Evolutionary conservation across 1,140 invertebrate species (phyloP).

Genomic region (Drosophila miranda): DNA sequence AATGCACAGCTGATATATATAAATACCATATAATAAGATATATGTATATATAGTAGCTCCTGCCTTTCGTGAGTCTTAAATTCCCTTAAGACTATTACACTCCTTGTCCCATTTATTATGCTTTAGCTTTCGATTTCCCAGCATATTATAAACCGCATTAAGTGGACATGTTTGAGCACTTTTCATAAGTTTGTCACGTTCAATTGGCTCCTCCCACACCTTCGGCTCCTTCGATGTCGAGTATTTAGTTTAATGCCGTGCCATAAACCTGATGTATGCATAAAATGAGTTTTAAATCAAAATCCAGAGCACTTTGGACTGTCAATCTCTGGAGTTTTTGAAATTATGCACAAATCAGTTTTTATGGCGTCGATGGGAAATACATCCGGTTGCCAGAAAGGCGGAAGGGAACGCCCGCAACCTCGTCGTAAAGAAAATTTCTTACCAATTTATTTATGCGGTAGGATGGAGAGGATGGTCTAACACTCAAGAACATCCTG

Average conservation of each 20-base stretch:
- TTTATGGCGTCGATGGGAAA: conserved; percentile 49
- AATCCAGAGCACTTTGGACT: conserved; percentile 16
- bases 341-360: conserved; percentile 69
- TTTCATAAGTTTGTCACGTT: conserved; percentile 46
- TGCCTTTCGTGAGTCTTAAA: too few relatives aligned
- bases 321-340: conserved; percentile 26
- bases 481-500: not conserved
- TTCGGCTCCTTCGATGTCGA: not conserved
- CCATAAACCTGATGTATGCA: conserved; percentile 47
- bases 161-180: conserved; percentile 34
- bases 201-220: conserved; percentile 3
- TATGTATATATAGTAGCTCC: too few relatives aligned
- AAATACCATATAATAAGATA: too few relatives aligned
- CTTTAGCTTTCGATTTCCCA: not conserved
- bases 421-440: conserved; percentile 46
- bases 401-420: conserved; percentile 4
- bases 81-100: not conserved
- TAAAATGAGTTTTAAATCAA: conserved; percentile 36
- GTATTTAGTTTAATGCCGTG: conserved; percentile 54
- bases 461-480: not conserved
- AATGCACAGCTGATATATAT: too few relatives aligned
- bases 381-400: conserved; percentile 22
- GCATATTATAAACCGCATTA: conserved; percentile 21
- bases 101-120: not conserved
- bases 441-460: conserved; percentile 61